phyloP scores from a whole-genome alignment of 1,140 invertebrate species.

The Papilio aristodemus region DNA sequence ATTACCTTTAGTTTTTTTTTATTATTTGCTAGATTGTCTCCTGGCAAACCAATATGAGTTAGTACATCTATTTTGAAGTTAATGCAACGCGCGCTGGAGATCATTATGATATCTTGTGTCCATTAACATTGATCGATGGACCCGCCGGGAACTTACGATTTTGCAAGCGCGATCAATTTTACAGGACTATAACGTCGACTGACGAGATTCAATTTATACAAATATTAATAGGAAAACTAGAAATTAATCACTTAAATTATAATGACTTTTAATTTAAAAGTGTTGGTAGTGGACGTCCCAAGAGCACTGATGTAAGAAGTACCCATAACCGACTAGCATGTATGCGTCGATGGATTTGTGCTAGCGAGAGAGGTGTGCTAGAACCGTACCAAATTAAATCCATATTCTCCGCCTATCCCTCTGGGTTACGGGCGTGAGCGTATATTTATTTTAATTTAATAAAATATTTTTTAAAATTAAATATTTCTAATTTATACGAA shows the following conservation, averaged over 20 bases:
- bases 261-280: no score
- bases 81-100: conserved; percentile 29
- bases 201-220: neutral
- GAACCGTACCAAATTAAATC: no score
- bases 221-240: neutral
- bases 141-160: conserved; percentile 28
- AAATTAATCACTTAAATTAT: neutral
- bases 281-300: no score
- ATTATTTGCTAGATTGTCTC: neutral
- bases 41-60: conserved; percentile 18
- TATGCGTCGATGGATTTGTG: no score
- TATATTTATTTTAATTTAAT: no score
- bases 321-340: no score
- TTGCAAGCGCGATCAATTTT: conserved; percentile 25
- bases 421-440: no score
- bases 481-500: no score
- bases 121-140: conserved; percentile 32
- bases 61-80: conserved; percentile 26
- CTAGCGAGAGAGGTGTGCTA: no score
- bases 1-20: conserved; percentile 13
- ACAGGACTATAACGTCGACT: conserved; percentile 4
- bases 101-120: conserved; percentile 30
- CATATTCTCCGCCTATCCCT: no score
- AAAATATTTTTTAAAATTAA: no score
- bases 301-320: no score